These are phyloP conservation scores for Empidonax traillii DNA, from an alignment of 2,113 vertebrate species.

Conservation along the genomic window DNA sequence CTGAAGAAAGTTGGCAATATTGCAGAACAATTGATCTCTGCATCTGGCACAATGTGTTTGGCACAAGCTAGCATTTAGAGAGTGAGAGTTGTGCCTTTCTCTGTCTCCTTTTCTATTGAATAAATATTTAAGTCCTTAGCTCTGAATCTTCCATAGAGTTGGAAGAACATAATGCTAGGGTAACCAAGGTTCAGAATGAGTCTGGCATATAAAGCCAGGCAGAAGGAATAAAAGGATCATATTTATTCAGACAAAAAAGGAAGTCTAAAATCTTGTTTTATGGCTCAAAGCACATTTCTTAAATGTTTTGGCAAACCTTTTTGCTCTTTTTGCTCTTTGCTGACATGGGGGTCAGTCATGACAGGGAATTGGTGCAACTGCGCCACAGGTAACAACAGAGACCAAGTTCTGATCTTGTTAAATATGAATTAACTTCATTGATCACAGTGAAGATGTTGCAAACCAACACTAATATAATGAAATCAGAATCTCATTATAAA, in stretches of 20 bases:
- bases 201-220: not conserved
- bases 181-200: not conserved
- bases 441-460: not conserved
- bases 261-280: not conserved
- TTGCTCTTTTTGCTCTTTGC: not conserved
- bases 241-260: not conserved
- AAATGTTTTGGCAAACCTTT: not conserved
- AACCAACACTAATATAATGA: not conserved
- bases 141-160: not conserved
- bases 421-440: not conserved
- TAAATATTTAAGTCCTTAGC: not conserved
- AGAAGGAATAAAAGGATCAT: not conserved
- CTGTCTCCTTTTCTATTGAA: not conserved
- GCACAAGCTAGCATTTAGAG: not conserved
- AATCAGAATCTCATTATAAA: not conserved
- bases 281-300: not conserved
- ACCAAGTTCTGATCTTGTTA: not conserved
- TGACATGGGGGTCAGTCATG: not conserved
- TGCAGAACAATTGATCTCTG: not conserved
- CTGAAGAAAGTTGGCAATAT: not conserved
- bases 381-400: accelerated
- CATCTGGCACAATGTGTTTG: not conserved
- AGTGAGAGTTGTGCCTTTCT: not conserved
- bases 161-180: not conserved
- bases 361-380: not conserved